phyloP scores from a whole-genome alignment of 2,888 invertebrate genomes.

The Alcis repandata region DNA sequence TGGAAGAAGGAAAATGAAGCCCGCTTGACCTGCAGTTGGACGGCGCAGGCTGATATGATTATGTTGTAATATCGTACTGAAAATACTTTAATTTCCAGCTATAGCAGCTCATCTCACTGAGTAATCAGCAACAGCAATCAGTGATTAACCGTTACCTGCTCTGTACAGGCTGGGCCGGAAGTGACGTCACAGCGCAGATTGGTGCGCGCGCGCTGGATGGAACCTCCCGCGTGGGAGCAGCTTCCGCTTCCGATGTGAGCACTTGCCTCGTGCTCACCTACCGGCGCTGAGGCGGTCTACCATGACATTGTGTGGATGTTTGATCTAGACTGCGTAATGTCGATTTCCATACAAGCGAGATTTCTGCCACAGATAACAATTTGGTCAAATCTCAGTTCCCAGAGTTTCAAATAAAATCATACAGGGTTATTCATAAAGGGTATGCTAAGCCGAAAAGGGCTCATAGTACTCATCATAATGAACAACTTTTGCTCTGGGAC shows the following conservation, averaged over 20 bases:
- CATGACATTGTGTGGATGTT: conserved; percentile 27
- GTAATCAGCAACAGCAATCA: conserved; percentile 51
- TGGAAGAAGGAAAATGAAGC: too few relatives aligned
- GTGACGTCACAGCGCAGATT: conserved; percentile 65
- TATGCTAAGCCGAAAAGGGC: too few relatives aligned
- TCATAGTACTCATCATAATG: too few relatives aligned
- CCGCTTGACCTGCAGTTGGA: too few relatives aligned
- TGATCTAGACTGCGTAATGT: background rate
- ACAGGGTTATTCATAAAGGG: too few relatives aligned
- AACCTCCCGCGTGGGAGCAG: conserved; percentile 69
- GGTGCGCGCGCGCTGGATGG: conserved; percentile 57
- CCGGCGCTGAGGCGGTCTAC: conserved; percentile 45
- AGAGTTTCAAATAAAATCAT: too few relatives aligned
- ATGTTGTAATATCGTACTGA: background rate
- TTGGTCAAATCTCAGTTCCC: too few relatives aligned
- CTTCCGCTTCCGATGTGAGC: conserved; percentile 80
- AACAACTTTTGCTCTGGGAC: too few relatives aligned
- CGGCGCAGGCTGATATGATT: too few relatives aligned
- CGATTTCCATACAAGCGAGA: background rate
- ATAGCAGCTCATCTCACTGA: conserved; percentile 30
- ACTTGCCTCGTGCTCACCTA: conserved; percentile 59
- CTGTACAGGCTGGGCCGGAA: conserved; percentile 65
- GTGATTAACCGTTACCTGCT: conserved; percentile 60
- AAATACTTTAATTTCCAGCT: background rate
- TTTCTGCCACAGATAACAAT: too few relatives aligned